Evolutionary conservation across 2,113 vertebrate genomes (phyloP), one percentile per base, ranked within the genome.

Genomic region (Dipodomys spectabilis): DNA sequence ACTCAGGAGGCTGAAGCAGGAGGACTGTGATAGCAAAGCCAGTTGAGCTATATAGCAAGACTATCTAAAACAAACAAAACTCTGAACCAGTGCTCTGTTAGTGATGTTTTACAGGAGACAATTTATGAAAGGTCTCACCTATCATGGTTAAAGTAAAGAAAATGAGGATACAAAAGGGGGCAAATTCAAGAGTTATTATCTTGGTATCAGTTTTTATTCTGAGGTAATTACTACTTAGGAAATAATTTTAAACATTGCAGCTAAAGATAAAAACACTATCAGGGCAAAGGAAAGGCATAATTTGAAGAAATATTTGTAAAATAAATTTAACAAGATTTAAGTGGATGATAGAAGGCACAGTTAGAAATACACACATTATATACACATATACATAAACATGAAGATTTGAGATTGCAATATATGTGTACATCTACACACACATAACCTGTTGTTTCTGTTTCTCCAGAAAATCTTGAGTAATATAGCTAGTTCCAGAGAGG

Each of bases 141-240:
- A 53, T 8, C 30, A 85, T 1, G 2, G 49, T 60, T 89, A 91
- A 93, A 84, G 53, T 89, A 91, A 91, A 87, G 64, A 88, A 94
- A 95, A 75, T 68, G 15, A 87, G 22, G 20, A 91, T 53, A 20
- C 18, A 80, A 93, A 93, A 64, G 28, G 27, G 45, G 67, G 86
- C 57, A 92, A 39, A 72, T 44, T 75, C 62, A 86, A 67, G n/a
- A 57, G 53, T 57, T 57, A 57, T 57, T 13, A 57, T 13, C 53
- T 57, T 57, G 53, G 13, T 57, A 57, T 57, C 53, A 57, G 53
- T 13, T 57, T 13, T 57, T 57, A 57, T 57, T 57, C 12, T 16
- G 53, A 57, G 53, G 53, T 57, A 57, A 16, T 57, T 57, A 57
- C 25, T 72, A 84, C 32, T 77, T 72, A 91, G 64, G 28, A 84